These are phyloP conservation scores for Papilio elwesi DNA, from an alignment of 2,888 invertebrate species.

Conservation along the genomic window DNA sequence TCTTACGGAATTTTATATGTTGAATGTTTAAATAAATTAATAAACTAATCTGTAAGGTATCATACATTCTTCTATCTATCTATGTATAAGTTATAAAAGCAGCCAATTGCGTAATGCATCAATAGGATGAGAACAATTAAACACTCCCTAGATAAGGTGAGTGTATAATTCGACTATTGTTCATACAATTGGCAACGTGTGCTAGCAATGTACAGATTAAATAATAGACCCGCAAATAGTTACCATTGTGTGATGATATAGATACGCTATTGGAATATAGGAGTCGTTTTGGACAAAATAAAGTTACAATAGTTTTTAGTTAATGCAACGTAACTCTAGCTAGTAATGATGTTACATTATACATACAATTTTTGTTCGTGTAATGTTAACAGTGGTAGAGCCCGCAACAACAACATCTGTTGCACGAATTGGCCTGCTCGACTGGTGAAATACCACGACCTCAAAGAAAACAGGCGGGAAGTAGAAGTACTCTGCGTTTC, in stretches of 20 bases:
- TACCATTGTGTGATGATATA: constrained; percentile 12
- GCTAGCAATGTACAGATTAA: constrained; percentile 36
- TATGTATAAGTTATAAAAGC: constrained; percentile 48
- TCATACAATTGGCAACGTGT: constrained; percentile 48
- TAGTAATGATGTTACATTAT: no score
- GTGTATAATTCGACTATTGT: constrained; percentile 58
- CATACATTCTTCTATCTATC: constrained; percentile 39
- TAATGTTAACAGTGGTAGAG: no score
- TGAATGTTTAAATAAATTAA: no score
- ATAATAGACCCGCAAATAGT: constrained; percentile 17
- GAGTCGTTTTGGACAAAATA: no score
- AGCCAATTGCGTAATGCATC: constrained; percentile 46
- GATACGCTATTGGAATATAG: no score
- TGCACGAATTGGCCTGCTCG: no score
- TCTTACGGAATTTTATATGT: no score
- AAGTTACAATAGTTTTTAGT: neutral
- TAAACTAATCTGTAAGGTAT: constrained; percentile 20
- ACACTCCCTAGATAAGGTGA: constrained; percentile 58
- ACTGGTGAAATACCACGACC: no score
- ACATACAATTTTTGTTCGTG: no score
- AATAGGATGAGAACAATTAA: constrained; percentile 59
- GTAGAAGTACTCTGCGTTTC: no score
- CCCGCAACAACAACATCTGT: no score
- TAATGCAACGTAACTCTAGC: neutral
- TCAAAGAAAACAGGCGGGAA: no score